A percentile compares a stretch with the other conserved stretches of the same genome.
Conservation (phyloP, 1,140 invertebrate species). For the Anastatus disparis region DNA sequence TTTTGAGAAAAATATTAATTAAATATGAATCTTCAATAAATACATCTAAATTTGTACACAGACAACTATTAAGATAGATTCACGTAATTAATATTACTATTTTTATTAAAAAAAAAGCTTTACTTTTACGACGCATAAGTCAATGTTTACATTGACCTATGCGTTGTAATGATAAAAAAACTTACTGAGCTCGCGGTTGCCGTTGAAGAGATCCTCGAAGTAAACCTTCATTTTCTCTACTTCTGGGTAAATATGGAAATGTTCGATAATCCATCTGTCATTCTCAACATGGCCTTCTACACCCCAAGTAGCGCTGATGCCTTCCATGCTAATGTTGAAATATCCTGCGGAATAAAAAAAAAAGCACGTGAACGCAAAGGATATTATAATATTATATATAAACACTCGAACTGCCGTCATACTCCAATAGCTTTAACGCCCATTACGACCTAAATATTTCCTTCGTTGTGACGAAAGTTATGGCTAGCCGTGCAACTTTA, state of each 20-base stretch:
- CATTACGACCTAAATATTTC: slow-evolving; percentile 33
- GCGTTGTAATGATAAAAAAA: slow-evolving; percentile 40
- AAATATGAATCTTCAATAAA: too few relatives aligned
- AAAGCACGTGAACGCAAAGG: neutral
- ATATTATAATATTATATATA: slow-evolving; percentile 6
- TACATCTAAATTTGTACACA: too few relatives aligned
- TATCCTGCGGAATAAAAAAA: slow-evolving; percentile 53
- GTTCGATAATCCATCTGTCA: slow-evolving; percentile 65
- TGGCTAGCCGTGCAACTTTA: too few relatives aligned
- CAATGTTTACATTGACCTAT: too few relatives aligned
- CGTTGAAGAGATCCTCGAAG: slow-evolving; percentile 69
- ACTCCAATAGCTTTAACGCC: slow-evolving; percentile 21
- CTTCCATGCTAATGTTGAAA: slow-evolving; percentile 60
- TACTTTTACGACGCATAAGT: too few relatives aligned
- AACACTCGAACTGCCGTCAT: neutral
- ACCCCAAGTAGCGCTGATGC: slow-evolving; percentile 50
- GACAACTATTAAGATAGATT: too few relatives aligned
- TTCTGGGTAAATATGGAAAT: slow-evolving; percentile 73
- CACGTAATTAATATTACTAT: too few relatives aligned
- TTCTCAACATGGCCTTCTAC: slow-evolving; percentile 55
- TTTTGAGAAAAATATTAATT: too few relatives aligned
- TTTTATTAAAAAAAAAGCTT: too few relatives aligned
- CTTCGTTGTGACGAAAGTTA: slow-evolving; percentile 8
- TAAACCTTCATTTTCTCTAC: slow-evolving; percentile 69
- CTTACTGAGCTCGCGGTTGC: slow-evolving; percentile 71